Evolutionary conservation across 37 sponge, comb jelly and placozoan species (phyloP).

Genomic region (Lycopodina hypogea): DNA sequence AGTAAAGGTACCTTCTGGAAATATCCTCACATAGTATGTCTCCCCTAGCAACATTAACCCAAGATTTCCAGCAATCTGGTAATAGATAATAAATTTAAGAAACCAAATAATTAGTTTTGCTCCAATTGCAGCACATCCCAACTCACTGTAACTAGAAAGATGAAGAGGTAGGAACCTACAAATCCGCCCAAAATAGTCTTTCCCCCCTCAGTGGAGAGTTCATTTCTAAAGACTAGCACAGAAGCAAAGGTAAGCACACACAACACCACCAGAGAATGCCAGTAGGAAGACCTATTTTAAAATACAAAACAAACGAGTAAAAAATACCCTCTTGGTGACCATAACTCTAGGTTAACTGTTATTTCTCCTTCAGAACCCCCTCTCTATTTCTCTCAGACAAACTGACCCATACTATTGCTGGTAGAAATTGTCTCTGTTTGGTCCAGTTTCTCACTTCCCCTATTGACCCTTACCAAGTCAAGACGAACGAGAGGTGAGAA

Average conservation of each 20-base stretch:
- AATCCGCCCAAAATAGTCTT: slow-evolving; percentile 78
- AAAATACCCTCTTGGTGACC: too few species aligned
- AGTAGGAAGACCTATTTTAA: slow-evolving; percentile 57
- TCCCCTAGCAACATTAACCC: slow-evolving; percentile 41
- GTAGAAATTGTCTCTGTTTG: too few species aligned
- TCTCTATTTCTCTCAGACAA: too few species aligned
- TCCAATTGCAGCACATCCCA: slow-evolving; percentile 5
- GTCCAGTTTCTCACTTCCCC: too few species aligned
- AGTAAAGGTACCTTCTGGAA: slow-evolving; percentile 68
- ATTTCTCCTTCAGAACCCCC: too few species aligned
- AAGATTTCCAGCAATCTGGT: slow-evolving; percentile 60
- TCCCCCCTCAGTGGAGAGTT: slow-evolving; percentile 51
- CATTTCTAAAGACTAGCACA: slow-evolving; percentile 79
- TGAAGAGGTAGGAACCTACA: slow-evolving; percentile 77
- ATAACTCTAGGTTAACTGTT: too few species aligned
- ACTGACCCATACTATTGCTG: too few species aligned
- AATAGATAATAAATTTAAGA: background rate
- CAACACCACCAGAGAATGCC: slow-evolving; percentile 54
- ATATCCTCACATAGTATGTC: slow-evolving; percentile 48
- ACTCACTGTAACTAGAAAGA: slow-evolving; percentile 78
- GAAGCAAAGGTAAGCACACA: slow-evolving; percentile 72
- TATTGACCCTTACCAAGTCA: too few species aligned
- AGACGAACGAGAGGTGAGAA: too few species aligned
- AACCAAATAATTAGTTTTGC: too few species aligned
- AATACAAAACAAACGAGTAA: too few species aligned